phyloP scores from a whole-genome alignment of 1,140 invertebrate species.

The Drosophila athabasca region DNA sequence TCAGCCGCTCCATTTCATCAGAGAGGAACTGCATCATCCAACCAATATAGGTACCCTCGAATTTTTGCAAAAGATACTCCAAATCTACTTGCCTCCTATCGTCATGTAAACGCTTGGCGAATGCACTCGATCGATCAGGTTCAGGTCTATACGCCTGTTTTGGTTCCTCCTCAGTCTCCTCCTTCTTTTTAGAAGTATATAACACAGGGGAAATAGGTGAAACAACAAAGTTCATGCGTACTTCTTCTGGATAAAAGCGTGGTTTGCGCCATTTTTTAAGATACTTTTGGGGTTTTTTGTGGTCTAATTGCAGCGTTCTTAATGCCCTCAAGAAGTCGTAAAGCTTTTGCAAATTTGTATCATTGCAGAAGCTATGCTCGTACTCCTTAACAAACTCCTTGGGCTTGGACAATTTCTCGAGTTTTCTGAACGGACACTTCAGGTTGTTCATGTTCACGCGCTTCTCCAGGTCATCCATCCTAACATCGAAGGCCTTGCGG shows the following conservation, averaged over 20 bases:
- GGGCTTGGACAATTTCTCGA: constrained; percentile 74
- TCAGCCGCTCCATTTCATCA: constrained; percentile 88
- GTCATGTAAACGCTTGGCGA: not conserved
- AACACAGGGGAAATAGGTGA: no score
- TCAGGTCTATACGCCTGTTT: not conserved
- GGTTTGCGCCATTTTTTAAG: constrained; percentile 11
- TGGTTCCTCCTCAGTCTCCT: no score
- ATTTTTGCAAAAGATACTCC: constrained; percentile 55
- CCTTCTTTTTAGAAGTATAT: no score
- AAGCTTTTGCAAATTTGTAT: constrained; percentile 65
- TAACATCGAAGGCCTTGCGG: constrained; percentile 68
- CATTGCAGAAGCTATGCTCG: constrained; percentile 74
- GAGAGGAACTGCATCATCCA: constrained; percentile 72
- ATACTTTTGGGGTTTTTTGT: constrained; percentile 41
- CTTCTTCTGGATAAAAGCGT: no score
- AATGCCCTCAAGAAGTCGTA: constrained; percentile 64
- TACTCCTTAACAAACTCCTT: constrained; percentile 71
- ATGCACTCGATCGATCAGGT: not conserved
- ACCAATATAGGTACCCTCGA: constrained; percentile 70
- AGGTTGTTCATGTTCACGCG: constrained; percentile 53
- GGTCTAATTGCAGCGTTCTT: constrained; percentile 20
- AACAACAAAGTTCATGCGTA: no score
- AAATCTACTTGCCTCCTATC: constrained; percentile 49
- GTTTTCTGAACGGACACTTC: constrained; percentile 69
- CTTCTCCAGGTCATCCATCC: constrained; percentile 77